These are phyloP conservation scores for Aepyceros melampus DNA, from an alignment of 2,113 vertebrate species.

Conservation along the genomic window DNA sequence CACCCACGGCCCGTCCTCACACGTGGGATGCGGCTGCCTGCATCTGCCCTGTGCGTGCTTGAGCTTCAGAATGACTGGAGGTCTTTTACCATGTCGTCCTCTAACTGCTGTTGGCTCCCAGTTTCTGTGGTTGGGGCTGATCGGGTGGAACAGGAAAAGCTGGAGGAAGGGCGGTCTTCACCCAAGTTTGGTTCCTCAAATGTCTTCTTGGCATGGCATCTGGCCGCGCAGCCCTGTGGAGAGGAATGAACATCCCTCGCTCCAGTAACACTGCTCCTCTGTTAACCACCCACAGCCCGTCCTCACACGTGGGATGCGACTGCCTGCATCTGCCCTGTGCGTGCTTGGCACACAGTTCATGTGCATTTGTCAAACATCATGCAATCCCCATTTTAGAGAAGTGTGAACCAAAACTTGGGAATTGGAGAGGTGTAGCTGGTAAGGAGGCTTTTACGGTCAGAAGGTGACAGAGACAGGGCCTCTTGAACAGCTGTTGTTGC, in stretches of 20 bases:
- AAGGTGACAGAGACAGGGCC: not conserved
- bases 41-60: not conserved
- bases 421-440: not conserved
- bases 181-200: not conserved
- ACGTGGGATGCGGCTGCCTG: fast-evolving
- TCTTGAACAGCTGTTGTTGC: not conserved
- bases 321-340: not conserved
- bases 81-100: not conserved
- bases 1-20: not conserved
- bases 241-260: not conserved
- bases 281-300: not conserved
- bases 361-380: not conserved
- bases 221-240: not conserved
- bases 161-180: not conserved
- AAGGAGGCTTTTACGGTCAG: not conserved
- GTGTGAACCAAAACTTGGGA: not conserved
- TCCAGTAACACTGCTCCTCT: not conserved
- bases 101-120: not conserved
- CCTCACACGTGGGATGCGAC: not conserved
- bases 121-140: not conserved
- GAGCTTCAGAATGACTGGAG: not conserved
- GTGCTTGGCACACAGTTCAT: not conserved
- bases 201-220: not conserved
- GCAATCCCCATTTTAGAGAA: not conserved
- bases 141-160: not conserved